These are phyloP conservation scores for Cyrtonyx montezumae DNA, from an alignment of 2,113 vertebrate genomes.

Conservation along the genomic window DNA sequence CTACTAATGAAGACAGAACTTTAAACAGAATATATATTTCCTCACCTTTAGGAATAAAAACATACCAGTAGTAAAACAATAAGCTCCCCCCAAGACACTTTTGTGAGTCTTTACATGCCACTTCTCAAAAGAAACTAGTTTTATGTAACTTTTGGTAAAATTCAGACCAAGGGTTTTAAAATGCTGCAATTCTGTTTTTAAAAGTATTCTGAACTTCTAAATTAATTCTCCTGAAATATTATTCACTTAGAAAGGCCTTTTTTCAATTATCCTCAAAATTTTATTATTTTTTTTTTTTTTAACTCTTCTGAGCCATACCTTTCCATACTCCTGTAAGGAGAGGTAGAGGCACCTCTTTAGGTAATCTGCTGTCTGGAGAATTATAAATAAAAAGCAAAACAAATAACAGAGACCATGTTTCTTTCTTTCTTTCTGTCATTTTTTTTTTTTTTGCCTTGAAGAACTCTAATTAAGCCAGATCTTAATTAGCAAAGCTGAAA, in stretches of 20 bases:
- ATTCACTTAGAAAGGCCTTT: background rate
- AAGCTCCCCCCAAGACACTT: background rate
- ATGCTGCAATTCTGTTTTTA: background rate
- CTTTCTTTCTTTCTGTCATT: background rate
- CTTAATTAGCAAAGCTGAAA: background rate
- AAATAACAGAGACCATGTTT: background rate
- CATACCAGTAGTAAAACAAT: background rate
- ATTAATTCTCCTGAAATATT: background rate
- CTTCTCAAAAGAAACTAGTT: background rate
- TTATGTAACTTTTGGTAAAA: background rate
- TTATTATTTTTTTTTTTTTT: background rate
- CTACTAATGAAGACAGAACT: background rate
- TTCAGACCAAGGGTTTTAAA: background rate
- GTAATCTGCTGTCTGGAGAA: background rate
- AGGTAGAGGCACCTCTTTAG: fast-evolving
- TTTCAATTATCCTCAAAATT: background rate
- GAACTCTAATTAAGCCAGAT: background rate
- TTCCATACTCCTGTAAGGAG: background rate
- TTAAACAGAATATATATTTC: background rate
- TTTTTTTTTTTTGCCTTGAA: background rate
- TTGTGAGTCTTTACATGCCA: background rate
- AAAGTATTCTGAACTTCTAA: background rate
- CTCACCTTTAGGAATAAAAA: background rate
- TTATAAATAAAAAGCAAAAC: background rate
- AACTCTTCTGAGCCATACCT: background rate